phyloP scores from a whole-genome alignment of 30 jellyfish, hydroid and myxozoan species.

The Hydractinia echinata region DNA sequence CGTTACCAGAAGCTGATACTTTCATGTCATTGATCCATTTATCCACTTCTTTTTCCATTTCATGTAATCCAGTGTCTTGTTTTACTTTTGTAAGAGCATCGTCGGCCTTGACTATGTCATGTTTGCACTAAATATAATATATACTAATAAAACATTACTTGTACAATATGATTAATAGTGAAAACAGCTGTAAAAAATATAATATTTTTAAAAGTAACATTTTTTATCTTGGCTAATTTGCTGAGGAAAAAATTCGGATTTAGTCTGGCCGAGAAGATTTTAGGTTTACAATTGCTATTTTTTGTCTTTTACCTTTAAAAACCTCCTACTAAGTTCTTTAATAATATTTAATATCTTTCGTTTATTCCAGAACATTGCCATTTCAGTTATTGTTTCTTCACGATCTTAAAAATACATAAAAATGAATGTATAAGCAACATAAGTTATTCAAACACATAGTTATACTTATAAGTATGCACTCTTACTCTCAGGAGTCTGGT shows the following conservation, averaged over 20 bases:
- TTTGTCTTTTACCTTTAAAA: neutral
- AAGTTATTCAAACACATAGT: neutral
- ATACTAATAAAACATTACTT: neutral
- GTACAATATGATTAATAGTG: neutral
- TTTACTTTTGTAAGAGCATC: neutral
- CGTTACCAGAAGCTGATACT: neutral
- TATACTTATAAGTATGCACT: neutral
- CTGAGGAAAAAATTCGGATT: too few species aligned
- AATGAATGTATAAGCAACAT: neutral
- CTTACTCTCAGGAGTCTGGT: constrained; percentile 42
- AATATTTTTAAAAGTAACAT: too few species aligned
- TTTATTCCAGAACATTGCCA: constrained; percentile 17
- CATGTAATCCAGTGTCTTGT: neutral
- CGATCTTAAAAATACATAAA: constrained; percentile 4
- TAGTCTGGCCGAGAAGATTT: too few species aligned
- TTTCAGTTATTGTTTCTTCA: constrained; percentile 18
- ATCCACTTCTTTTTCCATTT: constrained; percentile 9
- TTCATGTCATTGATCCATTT: constrained; percentile 1
- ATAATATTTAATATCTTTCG: neutral
- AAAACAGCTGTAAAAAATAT: too few species aligned
- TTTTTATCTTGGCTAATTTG: too few species aligned
- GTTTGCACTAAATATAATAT: neutral
- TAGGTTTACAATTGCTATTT: neutral
- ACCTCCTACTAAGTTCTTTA: neutral
- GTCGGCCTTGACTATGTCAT: neutral